phyloP scores from a whole-genome alignment of 2,113 vertebrate species.

The Andinoacara biseriatus region DNA sequence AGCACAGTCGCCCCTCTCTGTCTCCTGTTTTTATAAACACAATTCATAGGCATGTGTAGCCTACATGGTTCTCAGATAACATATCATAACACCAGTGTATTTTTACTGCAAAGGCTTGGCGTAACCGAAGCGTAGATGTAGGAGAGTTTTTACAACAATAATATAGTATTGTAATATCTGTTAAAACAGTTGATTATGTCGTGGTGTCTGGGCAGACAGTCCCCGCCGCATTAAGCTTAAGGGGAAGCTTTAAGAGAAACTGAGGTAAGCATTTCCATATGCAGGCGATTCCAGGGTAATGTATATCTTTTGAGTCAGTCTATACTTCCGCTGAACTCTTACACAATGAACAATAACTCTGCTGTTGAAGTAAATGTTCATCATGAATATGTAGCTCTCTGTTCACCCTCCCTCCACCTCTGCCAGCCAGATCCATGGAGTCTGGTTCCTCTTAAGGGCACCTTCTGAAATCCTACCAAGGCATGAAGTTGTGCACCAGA shows the following conservation, averaged over 20 bases:
- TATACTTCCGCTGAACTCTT: constrained; percentile 73
- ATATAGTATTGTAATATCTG: constrained; percentile 53
- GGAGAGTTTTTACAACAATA: constrained; percentile 70
- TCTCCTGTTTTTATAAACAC: constrained; percentile 73
- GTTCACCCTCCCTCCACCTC: constrained; percentile 13
- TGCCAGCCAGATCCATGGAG: constrained; percentile 42
- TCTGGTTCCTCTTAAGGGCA: constrained; percentile 66
- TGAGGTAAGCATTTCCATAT: constrained; percentile 81
- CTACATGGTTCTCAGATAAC: constrained; percentile 66
- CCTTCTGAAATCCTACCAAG: constrained; percentile 53
- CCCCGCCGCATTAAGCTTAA: constrained; percentile 69
- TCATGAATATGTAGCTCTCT: constrained; percentile 75
- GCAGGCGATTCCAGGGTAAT: constrained; percentile 75
- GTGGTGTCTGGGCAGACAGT: constrained; percentile 74
- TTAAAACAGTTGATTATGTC: constrained; percentile 77
- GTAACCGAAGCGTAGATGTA: constrained; percentile 73
- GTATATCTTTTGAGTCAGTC: constrained; percentile 73
- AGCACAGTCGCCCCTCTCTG: constrained; percentile 54
- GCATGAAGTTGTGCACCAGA: constrained; percentile 1
- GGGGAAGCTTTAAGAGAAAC: constrained; percentile 68
- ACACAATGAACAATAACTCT: constrained; percentile 81
- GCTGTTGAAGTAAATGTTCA: constrained; percentile 79
- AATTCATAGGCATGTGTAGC: constrained; percentile 65
- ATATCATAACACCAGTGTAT: constrained; percentile 72
- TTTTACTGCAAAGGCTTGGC: constrained; percentile 67